phyloP scores from a whole-genome alignment of 92 coral and sea anemone species.

The Porites cylindrica region DNA sequence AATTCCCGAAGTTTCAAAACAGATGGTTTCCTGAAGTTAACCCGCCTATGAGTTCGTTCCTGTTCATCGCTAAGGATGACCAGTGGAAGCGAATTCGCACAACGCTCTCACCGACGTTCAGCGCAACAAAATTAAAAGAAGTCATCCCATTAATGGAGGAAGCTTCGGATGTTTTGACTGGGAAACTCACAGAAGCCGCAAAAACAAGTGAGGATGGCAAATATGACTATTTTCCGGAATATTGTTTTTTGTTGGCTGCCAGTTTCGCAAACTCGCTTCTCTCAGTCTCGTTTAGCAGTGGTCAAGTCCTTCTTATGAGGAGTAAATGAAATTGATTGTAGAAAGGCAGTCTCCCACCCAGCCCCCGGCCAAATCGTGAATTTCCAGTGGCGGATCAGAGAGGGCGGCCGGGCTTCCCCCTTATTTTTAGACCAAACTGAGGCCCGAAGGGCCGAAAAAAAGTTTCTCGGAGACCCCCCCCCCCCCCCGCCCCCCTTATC shows the following conservation, averaged over 20 bases:
- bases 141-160: constrained; percentile 65
- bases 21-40: constrained; percentile 62
- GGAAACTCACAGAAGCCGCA: constrained; percentile 57
- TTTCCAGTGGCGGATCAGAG: no score
- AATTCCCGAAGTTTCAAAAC: constrained; percentile 77
- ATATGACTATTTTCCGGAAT: not conserved
- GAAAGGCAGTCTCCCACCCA: no score
- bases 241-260: not conserved
- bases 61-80: constrained; percentile 61
- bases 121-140: constrained; percentile 68
- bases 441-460: no score
- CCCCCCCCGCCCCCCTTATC: no score
- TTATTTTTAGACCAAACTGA: no score
- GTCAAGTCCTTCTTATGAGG: no score
- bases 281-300: no score
- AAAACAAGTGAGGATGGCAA: constrained; percentile 38
- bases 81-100: constrained; percentile 76
- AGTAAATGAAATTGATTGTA: no score
- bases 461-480: no score
- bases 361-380: no score
- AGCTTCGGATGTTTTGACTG: constrained; percentile 52
- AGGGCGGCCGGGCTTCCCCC: no score
- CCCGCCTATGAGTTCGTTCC: constrained; percentile 50
- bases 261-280: not conserved
- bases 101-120: constrained; percentile 77